Evolutionary conservation across 35 echinoderm and acorn worm genomes (phyloP).

Genomic region (Heliocidaris tuberculata): DNA sequence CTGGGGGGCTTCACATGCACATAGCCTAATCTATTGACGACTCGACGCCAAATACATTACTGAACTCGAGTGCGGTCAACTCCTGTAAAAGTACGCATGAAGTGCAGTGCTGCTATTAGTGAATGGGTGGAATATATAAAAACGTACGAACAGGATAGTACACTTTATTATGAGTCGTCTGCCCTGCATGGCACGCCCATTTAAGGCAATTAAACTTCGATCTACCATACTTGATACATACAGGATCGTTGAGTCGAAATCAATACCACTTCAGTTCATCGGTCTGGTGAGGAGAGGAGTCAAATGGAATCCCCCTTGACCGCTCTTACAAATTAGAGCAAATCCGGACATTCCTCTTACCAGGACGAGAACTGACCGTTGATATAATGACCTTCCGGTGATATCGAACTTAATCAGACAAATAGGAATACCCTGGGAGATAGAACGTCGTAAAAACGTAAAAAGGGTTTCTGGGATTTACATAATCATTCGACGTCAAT

Average conservation of each 20-base stretch:
- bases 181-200: not conserved
- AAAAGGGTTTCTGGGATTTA: not conserved
- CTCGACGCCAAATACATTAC: too few species aligned
- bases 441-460: not conserved
- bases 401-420: not conserved
- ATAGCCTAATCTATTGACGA: too few species aligned
- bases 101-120: not conserved
- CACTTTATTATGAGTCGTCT: not conserved
- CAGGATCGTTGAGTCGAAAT: not conserved
- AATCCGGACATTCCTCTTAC: not conserved
- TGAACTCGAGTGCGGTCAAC: too few species aligned
- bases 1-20: too few species aligned
- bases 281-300: not conserved
- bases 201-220: constrained; percentile 5
- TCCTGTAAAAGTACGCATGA: too few species aligned
- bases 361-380: not conserved
- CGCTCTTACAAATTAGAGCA: not conserved
- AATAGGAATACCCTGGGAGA: not conserved
- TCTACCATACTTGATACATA: not conserved
- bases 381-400: constrained; percentile 7
- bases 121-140: not conserved
- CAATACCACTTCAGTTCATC: not conserved
- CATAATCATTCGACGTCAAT: not conserved
- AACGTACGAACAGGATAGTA: not conserved
- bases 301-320: not conserved